phyloP scores from a whole-genome alignment of 2,888 invertebrate genomes.

The Teinopalpus imperialis region DNA sequence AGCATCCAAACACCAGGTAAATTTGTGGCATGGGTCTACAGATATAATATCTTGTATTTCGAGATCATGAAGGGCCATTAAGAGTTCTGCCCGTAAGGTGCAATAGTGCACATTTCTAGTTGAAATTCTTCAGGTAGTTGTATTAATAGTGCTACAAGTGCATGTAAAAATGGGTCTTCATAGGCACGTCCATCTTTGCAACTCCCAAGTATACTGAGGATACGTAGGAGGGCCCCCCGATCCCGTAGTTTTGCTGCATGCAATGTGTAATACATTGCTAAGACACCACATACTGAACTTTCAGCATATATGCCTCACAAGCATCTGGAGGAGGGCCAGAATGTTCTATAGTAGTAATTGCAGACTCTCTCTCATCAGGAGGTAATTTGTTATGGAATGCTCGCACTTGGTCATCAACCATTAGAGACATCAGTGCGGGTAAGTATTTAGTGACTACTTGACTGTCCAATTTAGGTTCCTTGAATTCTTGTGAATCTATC shows the following conservation, averaged over 20 bases:
- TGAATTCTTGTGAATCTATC: slow-evolving; percentile 97
- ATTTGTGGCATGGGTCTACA: slow-evolving; percentile 98
- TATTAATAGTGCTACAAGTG: slow-evolving; percentile 91
- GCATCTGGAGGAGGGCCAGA: slow-evolving; percentile 96
- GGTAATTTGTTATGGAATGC: slow-evolving; percentile 92
- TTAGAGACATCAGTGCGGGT: slow-evolving; percentile 95
- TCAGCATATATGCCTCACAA: slow-evolving; percentile 96
- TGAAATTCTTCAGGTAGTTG: slow-evolving; percentile 97
- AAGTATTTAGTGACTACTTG: slow-evolving; percentile 97
- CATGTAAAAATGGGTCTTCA: slow-evolving; percentile 97
- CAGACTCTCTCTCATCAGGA: slow-evolving; percentile 96
- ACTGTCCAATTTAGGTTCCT: slow-evolving; percentile 96
- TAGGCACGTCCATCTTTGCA: slow-evolving; percentile 96
- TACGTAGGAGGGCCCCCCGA: slow-evolving; percentile 89
- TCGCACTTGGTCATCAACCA: slow-evolving; percentile 94
- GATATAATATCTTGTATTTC: slow-evolving; percentile 98
- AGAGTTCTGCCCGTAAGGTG: slow-evolving; percentile 94
- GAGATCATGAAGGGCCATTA: slow-evolving; percentile 98
- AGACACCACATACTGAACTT: slow-evolving; percentile 94
- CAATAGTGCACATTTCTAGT: slow-evolving; percentile 97
- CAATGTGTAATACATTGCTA: slow-evolving; percentile 97
- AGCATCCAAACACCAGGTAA: slow-evolving; percentile 99
- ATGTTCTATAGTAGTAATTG: slow-evolving; percentile 96
- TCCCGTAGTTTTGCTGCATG: slow-evolving; percentile 93
- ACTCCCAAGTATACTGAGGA: slow-evolving; percentile 93